Conservation (phyloP, 2,113 vertebrate genomes). For the Marmota monax region DNA sequence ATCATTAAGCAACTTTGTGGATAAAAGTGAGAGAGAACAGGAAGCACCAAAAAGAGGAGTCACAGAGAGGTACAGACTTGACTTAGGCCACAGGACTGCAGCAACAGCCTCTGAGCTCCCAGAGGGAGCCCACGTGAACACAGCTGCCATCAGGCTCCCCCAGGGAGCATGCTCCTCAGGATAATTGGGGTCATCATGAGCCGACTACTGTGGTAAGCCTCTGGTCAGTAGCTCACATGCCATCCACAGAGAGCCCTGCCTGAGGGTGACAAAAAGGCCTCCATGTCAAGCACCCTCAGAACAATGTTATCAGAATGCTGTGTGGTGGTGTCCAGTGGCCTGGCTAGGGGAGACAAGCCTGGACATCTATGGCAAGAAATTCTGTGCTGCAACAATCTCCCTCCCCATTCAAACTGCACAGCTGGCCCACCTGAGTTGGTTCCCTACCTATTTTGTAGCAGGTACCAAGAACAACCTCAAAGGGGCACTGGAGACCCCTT, state of each 20-base stretch:
- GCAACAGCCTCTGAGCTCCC: background rate
- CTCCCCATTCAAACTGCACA: background rate
- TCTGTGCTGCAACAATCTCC: background rate
- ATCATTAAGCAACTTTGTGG: background rate
- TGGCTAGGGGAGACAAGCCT: background rate
- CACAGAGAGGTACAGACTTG: background rate
- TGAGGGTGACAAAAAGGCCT: background rate
- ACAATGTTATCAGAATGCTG: background rate
- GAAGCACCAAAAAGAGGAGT: background rate
- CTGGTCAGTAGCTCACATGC: background rate
- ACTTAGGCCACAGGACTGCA: background rate
- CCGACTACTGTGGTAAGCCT: background rate
- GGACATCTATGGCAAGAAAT: background rate
- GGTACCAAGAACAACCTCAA: background rate
- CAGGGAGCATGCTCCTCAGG: background rate
- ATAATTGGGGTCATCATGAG: fast-evolving
- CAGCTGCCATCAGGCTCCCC: too few species aligned
- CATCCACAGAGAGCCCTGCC: background rate
- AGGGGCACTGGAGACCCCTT: background rate
- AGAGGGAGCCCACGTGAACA: background rate
- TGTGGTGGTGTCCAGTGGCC: background rate
- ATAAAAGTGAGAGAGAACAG: background rate
- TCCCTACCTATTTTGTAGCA: background rate
- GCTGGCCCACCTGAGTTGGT: background rate
- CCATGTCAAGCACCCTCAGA: background rate